These are phyloP conservation scores for Perca fluviatilis DNA, from an alignment of 2,113 vertebrate species.

Conservation along the genomic window DNA sequence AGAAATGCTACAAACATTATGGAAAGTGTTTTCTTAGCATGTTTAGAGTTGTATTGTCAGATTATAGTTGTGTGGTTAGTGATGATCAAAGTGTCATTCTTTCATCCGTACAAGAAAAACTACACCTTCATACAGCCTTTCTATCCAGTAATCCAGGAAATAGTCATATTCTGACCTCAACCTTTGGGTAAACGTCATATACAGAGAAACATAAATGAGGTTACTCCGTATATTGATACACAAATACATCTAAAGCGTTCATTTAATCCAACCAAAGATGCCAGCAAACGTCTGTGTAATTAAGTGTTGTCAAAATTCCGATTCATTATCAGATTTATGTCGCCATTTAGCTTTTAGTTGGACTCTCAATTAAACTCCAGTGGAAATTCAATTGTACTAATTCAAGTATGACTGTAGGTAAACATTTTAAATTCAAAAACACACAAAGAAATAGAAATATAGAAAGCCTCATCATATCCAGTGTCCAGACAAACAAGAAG, in stretches of 20 bases:
- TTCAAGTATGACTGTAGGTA: slow-evolving; percentile 20
- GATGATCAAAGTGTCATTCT: slow-evolving; percentile 32
- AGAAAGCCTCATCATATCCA: slow-evolving; percentile 19
- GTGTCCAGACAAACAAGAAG: slow-evolving; percentile 14
- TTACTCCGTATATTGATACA: neutral
- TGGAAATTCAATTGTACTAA: slow-evolving; percentile 21
- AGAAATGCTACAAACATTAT: slow-evolving; percentile 25
- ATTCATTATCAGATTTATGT: slow-evolving; percentile 14
- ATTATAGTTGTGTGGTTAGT: slow-evolving; percentile 19
- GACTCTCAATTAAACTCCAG: slow-evolving; percentile 2
- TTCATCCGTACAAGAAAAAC: neutral
- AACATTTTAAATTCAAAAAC: slow-evolving; percentile 30
- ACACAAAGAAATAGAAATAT: slow-evolving; percentile 13
- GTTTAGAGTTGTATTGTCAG: slow-evolving; percentile 29
- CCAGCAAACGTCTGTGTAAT: slow-evolving; percentile 6
- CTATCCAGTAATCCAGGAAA: slow-evolving; percentile 14
- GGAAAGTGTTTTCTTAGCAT: slow-evolving; percentile 51
- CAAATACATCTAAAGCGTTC: slow-evolving; percentile 8
- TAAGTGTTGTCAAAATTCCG: neutral
- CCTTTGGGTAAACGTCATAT: neutral
- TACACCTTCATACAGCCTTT: slow-evolving; percentile 5
- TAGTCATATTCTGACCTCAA: slow-evolving; percentile 10
- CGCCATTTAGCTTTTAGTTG: slow-evolving; percentile 38
- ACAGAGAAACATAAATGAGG: slow-evolving; percentile 25
- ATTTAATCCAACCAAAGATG: slow-evolving; percentile 4